Evolutionary conservation across 2,888 invertebrate species (phyloP).

Genomic region (Sesia bembeciformis): DNA sequence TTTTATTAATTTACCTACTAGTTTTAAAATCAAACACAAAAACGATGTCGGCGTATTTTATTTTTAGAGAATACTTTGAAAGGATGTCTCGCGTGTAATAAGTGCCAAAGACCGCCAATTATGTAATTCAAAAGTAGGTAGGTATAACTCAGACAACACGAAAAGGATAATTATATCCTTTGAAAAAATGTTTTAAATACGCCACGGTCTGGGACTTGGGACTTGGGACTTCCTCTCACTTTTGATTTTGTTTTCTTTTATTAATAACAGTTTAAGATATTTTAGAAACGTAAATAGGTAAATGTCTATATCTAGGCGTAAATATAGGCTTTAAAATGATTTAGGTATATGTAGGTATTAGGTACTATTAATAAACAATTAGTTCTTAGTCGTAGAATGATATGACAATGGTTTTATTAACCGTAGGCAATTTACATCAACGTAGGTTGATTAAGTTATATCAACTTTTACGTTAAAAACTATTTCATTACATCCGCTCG

Average conservation of each 20-base stretch:
- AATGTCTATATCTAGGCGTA: too few species aligned
- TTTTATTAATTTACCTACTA: neutral
- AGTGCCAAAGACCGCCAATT: conserved; percentile 40
- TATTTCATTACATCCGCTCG: too few species aligned
- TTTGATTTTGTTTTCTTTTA: neutral
- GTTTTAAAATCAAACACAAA: neutral
- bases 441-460: too few species aligned
- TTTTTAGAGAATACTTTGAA: conserved; percentile 7
- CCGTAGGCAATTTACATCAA: too few species aligned
- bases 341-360: too few species aligned
- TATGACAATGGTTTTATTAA: too few species aligned
- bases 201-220: neutral
- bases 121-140: conserved; percentile 34
- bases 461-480: too few species aligned
- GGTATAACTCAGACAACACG: conserved; percentile 30
- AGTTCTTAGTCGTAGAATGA: too few species aligned
- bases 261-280: too few species aligned
- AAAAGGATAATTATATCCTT: conserved; percentile 40
- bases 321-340: too few species aligned
- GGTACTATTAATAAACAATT: too few species aligned
- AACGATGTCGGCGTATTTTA: neutral
- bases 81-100: conserved; percentile 39
- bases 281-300: too few species aligned
- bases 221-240: neutral
- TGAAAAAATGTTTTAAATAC: conserved; percentile 1